Evolutionary conservation across 2,797 vertebrate species (phyloP).

Genomic region (Myioborus miniatus): DNA sequence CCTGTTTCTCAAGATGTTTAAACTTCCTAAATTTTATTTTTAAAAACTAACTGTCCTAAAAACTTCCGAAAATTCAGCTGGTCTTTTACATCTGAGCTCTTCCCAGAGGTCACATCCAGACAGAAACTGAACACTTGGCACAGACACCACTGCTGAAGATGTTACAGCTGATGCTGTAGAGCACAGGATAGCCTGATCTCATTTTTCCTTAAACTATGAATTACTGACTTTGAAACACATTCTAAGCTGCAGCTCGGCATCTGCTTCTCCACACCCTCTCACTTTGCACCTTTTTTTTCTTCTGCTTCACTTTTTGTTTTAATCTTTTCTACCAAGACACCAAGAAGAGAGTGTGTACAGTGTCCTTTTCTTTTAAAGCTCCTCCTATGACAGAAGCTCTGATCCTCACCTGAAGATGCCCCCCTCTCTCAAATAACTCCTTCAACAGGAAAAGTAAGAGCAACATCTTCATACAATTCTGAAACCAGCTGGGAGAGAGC

Average conservation of each 20-base stretch:
- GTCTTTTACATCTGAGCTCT: background rate
- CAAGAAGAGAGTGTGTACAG: background rate
- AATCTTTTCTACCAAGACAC: background rate
- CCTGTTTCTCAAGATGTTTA: background rate
- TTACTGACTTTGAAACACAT: background rate
- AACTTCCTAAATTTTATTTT: background rate
- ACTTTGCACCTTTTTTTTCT: background rate
- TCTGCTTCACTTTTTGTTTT: background rate
- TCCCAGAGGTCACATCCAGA: background rate
- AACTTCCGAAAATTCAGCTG: background rate
- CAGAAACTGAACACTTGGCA: background rate
- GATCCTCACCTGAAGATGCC: background rate
- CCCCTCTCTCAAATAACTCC: background rate
- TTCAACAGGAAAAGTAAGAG: background rate
- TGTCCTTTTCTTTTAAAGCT: background rate
- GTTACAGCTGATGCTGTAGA: background rate
- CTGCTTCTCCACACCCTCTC: background rate
- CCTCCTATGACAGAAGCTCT: background rate
- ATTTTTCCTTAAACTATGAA: background rate
- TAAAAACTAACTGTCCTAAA: background rate
- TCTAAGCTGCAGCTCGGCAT: background rate
- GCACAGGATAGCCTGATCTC: background rate
- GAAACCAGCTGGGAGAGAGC: background rate
- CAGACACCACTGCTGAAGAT: background rate
- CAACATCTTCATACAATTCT: rapidly evolving